Evolutionary conservation across 1,140 invertebrate genomes (phyloP), one percentile per base, ranked within the genome.

Genomic region (Teleogryllus occipitalis): DNA sequence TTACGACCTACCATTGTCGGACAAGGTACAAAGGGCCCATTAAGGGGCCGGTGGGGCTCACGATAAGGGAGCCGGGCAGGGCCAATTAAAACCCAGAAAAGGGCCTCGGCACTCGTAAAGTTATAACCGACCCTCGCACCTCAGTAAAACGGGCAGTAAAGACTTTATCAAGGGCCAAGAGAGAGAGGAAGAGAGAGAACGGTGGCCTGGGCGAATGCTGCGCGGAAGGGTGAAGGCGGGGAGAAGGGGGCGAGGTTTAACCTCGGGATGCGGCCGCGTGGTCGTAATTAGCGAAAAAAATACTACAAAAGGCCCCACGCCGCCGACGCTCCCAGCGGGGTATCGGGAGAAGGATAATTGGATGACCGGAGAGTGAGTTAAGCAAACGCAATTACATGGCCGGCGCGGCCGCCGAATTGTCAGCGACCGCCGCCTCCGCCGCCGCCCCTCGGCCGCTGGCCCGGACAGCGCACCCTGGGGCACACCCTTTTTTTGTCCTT

Each of bases 11-110:
- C 54, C 54, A 65, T 65, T 65, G 54, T 65, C 54, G 54, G 54
- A 65, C 54, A 65, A 65, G 54, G 54, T 65, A 65, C 54, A 65
- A 65, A 65, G 18, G 54, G 54, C 54, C 54, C 54, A 65, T 65
- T 65, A 65, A 18, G 18, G 54, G 54, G 10, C 54, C 54, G 10
- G 54, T 18, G 10, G 54, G 18, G 54, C 54, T 65, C 18, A 65
- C 54, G 54, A 65, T 65, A 65, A 65, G 54, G 18, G 10, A 10
- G 54, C 54, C 54, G 54, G 54, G 54, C 18, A 65, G 54, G 10
- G 54, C 54, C 54, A 65, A 65, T 65, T 65, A 65, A 65, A 65
- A 65, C 54, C 54, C 54, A 65, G 54, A 65, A 65, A 65, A 65
- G 54, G 54, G 54, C 54, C 54, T 14, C 54, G 7, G 54, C 54